Evolutionary conservation across 2,113 vertebrate genomes (phyloP), one percentile per base, ranked within the genome.

Genomic region (Corydoras sp.): DNA sequence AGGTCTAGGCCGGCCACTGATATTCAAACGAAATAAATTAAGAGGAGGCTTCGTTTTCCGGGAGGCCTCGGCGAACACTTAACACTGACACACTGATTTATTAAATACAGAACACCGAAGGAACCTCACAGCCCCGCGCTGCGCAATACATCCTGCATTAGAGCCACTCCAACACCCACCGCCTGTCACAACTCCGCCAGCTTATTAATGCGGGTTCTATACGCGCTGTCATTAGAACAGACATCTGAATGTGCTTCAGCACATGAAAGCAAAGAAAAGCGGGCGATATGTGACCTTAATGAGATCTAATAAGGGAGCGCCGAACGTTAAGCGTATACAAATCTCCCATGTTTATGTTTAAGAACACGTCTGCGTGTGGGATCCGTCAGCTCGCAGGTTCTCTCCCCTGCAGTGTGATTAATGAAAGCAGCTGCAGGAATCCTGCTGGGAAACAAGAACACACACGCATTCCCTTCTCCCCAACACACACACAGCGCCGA

Each of bases 361-460:
- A 54, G 71, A 55, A 65, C 66, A 50, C 9, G 54, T 11, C 58
- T 66, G 24, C 58, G 68, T 71, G 67, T 48, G 62, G 68, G 68
- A 59, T 65, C 61, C 54, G 48, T 60, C 63, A 65, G 51, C 14
- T 50, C 74, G 56, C 18, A 24, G 18, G 55, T 48, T 70, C 70
- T 73, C 62, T 65, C 35, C 50, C 59, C 60, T 55, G 69, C 71
- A 68, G 75, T 58, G 68, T 77, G 72, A 80, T 80, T 65, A 80
- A 80, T 80, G 75, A 74, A 80, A 73, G 62, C 76, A 77, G 71
- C 71, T 77, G 71, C 65, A 54, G 62, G 61, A 69, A 65, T 59
- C 74, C 66, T 53, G 65, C 76, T 64, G 67, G 7, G 43, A 72
- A 49, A 72, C 29, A 50, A 55, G 56, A 62, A 32, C 70, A 73